Base-by-base conservation (phyloP, 2,113 vertebrate species). In the Phrynocephalus versicolor region DNA sequence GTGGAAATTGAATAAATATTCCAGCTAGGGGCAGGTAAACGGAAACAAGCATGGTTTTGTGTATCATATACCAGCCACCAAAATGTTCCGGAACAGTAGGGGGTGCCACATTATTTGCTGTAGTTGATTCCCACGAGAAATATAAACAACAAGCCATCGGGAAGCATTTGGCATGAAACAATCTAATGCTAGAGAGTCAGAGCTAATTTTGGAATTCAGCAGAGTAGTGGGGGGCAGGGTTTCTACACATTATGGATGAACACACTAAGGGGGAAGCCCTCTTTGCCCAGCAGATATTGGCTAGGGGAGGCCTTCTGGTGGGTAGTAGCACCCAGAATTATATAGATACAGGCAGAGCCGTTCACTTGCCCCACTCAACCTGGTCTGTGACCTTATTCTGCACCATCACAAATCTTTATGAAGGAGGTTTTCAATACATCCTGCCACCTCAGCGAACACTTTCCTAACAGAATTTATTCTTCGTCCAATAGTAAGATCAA, bases 1-100 rank as follows among this genome's bases (percentile, higher is more conserved):
- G 62, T 70, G 73, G 30, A 77, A 37, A 27, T 71, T n/a, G 57
- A 83, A 74, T 83, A 83, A 74, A 74, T 83, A 83, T 83, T 71
- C 82, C 41, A 73, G 37, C 37, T 74, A 35, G 23, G 18, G 69
- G 33, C 79, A 51, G 12, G 79, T 51, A 57, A 72, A 33, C 7
- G 58, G 27, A 37, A 74, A 57, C 82, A 62, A 73, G 30, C 19
- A n/a, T 62, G 35, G 16, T 45, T 73, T 45, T 73, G 77, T 58
- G 6, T 23, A 69, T 85, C 69, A 57, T 41, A 73, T 30, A 69
- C n/a, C 77, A 85, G 27, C 39, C 35, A 35, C 70, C 37, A 64
- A 35, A 72, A 14, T 15, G 55, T 71, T 72, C 67, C 67, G 45
- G 57, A 72, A 33, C 77, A 73, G 77, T 55, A 64, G 58, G 76